phyloP scores from a whole-genome alignment of 2,888 invertebrate genomes.

The Lottia scabra region DNA sequence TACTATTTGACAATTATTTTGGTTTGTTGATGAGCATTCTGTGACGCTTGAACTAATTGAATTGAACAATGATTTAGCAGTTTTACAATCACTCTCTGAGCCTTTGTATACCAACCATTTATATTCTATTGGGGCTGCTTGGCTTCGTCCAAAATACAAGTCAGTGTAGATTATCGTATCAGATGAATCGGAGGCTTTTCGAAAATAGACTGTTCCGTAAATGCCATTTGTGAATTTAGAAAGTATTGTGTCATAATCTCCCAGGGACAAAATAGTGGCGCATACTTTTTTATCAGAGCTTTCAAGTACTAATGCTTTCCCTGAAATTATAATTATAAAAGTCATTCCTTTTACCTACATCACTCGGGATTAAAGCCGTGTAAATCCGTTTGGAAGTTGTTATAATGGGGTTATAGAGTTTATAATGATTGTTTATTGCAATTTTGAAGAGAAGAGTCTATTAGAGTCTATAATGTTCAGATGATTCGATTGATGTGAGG shows the following conservation, averaged over 20 bases:
- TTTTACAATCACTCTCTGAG: constrained; percentile 24
- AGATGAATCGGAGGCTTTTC: constrained; percentile 36
- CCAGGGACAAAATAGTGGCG: constrained; percentile 41
- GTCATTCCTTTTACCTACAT: neutral
- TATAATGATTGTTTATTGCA: too few relatives aligned
- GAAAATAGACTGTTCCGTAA: constrained; percentile 44
- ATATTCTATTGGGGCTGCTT: constrained; percentile 11
- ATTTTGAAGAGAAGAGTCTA: too few relatives aligned
- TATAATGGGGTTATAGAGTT: too few relatives aligned
- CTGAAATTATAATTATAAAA: constrained; percentile 25
- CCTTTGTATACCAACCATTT: constrained; percentile 33
- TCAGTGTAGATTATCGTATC: constrained; percentile 38
- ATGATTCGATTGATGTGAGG: too few relatives aligned
- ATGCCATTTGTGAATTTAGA: constrained; percentile 38
- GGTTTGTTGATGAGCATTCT: constrained; percentile 28
- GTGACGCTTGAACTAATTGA: constrained; percentile 21
- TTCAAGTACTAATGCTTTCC: constrained; percentile 36
- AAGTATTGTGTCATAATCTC: constrained; percentile 39
- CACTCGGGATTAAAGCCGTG: too few relatives aligned
- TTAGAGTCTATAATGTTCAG: too few relatives aligned
- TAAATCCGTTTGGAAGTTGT: too few relatives aligned
- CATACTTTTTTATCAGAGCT: constrained; percentile 29
- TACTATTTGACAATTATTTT: constrained; percentile 41
- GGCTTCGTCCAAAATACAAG: constrained; percentile 31
- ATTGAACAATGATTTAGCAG: constrained; percentile 31